Base-by-base conservation (phyloP, 1,140 invertebrate species). In the Temnothorax curvispinosus region DNA sequence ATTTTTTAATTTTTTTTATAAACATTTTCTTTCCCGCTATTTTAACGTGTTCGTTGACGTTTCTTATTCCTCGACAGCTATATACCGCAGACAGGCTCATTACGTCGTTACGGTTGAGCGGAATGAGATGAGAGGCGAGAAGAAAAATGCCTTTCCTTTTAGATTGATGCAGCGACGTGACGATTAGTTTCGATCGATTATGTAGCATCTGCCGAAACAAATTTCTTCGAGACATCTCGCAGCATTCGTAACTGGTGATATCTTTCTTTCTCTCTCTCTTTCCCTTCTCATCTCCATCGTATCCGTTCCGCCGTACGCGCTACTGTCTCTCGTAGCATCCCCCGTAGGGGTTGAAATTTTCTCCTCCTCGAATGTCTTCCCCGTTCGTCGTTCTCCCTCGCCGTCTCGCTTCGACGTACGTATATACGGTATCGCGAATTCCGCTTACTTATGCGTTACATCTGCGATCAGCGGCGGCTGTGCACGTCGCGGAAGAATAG, bases 391-490 rank as follows among this genome's bases (percentile, higher is more conserved):
- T 47, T 80, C 76, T 32, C 60, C 56, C 56, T 58, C n/a, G 54
- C 35, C 9, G 47, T 87, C 77, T 89, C 38, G 62, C 69, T 77
- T 58, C 50, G 64, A 86, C 69, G 75, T 32, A 54, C 50, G 62
- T 44, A 9, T 44, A 13, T 44, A 13, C 67, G 54, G 41, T 84
- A 89, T 89, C 87, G 87, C 91, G 76, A 92, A 92, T 92, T 89
- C 87, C 75, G 64, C 81, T 85, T 86, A 74, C 69, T 74, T 87
- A 76, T 85, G 86, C 86, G 80, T 88, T 86, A 90, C 94, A 94
- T 94, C 94, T 94, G 94, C 93, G 90, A 74, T 89, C 65, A 18
- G 91, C 94, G 89, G 72, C 92, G 91, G 90, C 92, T 90, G 92
- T 86, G 47, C 71, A 84, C 89, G 87, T 89, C 89, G 80, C 89